Percentiles rank a stretch among this genome's conserved stretches.
phyloP scores from a whole-genome alignment of 1,140 invertebrate genomes.

The Heterodera carotae region DNA sequence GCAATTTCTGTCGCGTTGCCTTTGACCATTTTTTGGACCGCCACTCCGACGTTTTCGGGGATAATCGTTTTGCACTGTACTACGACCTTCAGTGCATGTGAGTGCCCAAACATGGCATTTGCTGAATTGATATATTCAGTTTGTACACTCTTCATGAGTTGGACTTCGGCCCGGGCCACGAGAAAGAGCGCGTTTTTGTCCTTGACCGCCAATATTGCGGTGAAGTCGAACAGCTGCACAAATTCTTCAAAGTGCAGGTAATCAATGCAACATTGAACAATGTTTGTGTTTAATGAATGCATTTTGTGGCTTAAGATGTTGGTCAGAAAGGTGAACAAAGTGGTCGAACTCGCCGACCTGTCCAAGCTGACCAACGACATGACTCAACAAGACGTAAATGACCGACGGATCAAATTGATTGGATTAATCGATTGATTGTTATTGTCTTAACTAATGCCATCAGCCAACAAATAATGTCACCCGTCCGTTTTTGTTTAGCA shows the following conservation, averaged over 20 bases:
- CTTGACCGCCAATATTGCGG: conserved; percentile 34
- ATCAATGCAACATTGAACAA: too few species aligned
- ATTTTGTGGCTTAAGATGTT: conserved; percentile 27
- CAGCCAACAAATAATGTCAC: too few species aligned
- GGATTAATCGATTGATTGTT: conserved; percentile 2
- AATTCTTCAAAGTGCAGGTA: conserved; percentile 27
- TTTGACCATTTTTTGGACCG: conserved; percentile 17
- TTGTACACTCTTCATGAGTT: conserved; percentile 33
- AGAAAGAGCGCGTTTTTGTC: conserved; percentile 34
- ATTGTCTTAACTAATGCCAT: too few species aligned
- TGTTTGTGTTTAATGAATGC: not conserved
- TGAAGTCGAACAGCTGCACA: conserved; percentile 13
- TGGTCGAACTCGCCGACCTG: conserved; percentile 33
- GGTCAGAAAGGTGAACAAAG: conserved; percentile 37
- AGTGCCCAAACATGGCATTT: too few species aligned
- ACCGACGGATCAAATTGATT: conserved; percentile 1
- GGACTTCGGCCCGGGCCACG: conserved; percentile 20
- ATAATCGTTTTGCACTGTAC: conserved; percentile 32
- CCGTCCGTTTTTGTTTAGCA: conserved; percentile 19
- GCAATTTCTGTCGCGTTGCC: conserved; percentile 27
- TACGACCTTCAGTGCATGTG: conserved; percentile 43
- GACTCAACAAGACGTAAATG: conserved; percentile 10
- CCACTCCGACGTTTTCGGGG: conserved; percentile 16
- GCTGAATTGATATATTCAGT: not conserved
- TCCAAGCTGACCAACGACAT: conserved; percentile 34